These are phyloP conservation scores for Diogma glabrata DNA, from an alignment of 2,888 invertebrate genomes.

Conservation along the genomic window DNA sequence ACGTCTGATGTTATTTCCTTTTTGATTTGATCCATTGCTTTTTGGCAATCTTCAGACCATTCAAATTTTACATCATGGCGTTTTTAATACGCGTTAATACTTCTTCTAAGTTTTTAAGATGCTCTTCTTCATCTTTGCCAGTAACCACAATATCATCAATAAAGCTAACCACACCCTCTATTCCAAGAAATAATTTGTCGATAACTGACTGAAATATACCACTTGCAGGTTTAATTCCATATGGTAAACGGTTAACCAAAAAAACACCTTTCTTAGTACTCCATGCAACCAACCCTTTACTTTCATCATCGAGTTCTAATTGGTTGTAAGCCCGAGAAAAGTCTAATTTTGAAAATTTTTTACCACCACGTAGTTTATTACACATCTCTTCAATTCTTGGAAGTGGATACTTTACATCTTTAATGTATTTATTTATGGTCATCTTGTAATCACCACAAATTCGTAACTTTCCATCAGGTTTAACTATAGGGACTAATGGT, in stretches of 20 bases:
- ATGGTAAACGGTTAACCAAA: too few relatives aligned
- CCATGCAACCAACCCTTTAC: too few relatives aligned
- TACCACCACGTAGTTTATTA: constrained; percentile 18
- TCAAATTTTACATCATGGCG: constrained; percentile 16
- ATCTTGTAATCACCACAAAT: constrained; percentile 18
- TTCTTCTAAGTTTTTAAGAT: constrained; percentile 20
- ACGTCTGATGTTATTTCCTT: constrained; percentile 17
- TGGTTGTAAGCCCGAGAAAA: constrained; percentile 28
- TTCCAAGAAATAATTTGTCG: constrained; percentile 21
- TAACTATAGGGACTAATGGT: constrained; percentile 18
- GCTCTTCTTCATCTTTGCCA: constrained; percentile 18
- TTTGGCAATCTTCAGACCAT: constrained; percentile 24
- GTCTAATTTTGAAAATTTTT: constrained; percentile 23
- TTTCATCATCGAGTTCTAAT: constrained; percentile 24
- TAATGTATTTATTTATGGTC: constrained; percentile 24
- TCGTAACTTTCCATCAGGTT: constrained; percentile 15
- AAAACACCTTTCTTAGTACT: too few relatives aligned
- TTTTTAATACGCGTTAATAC: constrained; percentile 19
- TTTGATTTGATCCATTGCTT: constrained; percentile 25
- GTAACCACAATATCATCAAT: constrained; percentile 26
- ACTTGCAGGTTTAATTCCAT: constrained; percentile 29
- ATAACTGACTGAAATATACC: constrained; percentile 29
- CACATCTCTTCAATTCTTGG: constrained; percentile 25
- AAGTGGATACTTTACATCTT: too few relatives aligned
- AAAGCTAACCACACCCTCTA: constrained; percentile 17